Base-by-base conservation (phyloP, 2,113 vertebrate species). In the Ibidorhyncha struthersii region DNA sequence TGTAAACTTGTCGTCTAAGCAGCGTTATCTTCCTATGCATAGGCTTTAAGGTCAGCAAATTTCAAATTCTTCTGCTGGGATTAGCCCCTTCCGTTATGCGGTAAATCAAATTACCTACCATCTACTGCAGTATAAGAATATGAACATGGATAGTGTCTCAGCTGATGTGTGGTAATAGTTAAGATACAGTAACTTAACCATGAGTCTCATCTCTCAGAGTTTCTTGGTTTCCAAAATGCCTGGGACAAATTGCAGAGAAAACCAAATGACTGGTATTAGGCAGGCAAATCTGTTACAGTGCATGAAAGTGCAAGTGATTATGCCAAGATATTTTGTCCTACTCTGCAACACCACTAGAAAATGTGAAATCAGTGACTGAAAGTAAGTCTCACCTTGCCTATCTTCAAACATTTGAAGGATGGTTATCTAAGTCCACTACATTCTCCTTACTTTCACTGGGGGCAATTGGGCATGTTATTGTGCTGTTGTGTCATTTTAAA, bases 341-440 rank as follows among this genome's bases (percentile, higher is more conserved):
- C 10, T 43, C 34, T 40, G 7, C 3, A 74, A 14, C 5, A 66
- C 4, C 26, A 41, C 25, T 17, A 59, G 23, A n/a, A 40, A 89
- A 70, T n/a, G n/a, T n/a, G n/a, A n/a, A 86, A 55, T 3, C 6
- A 12, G 4, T n/a, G 26, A 26, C 20, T 30, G 26, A 47, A 71
- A 23, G 8, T 36, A 52, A 49, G 19, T 34, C 7, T 88, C 6
- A 38, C 4, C 12, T 43, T 65, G 4, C 4, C 1, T 50, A 5
- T n/a, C 10, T 50, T 80, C 15, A 86, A 15, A 58, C 0, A 52
- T 32, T 34, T 72, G 23, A 58, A 74, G 6, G 40, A 14, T 55
- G 3, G 5, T 4, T 65, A 4, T 43, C 8, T 43, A 53, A 50
- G 19, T 19, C 15, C 29, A 23, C 10, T 40, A 13, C 0, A 0